Conservation (phyloP, 2,888 invertebrate genomes). For the Ormyrus labotus region DNA sequence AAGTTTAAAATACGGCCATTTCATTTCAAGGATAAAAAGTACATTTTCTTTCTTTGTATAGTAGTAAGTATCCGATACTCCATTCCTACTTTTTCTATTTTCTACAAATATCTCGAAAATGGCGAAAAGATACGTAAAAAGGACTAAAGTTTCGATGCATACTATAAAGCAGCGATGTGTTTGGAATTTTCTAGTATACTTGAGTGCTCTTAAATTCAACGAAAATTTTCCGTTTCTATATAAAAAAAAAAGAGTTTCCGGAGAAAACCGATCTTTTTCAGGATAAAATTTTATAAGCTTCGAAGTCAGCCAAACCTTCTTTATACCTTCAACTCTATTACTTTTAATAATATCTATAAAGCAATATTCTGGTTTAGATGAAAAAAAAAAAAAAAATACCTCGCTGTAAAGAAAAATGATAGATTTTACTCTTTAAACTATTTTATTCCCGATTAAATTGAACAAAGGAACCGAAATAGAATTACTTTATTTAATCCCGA, state of each 20-base stretch:
- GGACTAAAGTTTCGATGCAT: constrained; percentile 38
- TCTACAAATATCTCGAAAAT: constrained; percentile 41
- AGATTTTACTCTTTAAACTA: too few relatives aligned
- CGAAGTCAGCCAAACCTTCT: constrained; percentile 11
- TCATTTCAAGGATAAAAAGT: background rate
- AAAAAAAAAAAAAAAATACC: too few relatives aligned
- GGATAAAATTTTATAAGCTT: constrained; percentile 8
- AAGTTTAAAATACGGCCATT: too few relatives aligned
- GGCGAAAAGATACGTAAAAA: constrained; percentile 33
- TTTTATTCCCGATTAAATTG: too few relatives aligned
- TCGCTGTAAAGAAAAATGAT: too few relatives aligned
- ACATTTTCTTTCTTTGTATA: background rate
- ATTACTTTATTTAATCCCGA: too few relatives aligned
- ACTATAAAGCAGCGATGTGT: constrained; percentile 14
- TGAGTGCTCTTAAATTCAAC: constrained; percentile 48
- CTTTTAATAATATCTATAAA: too few relatives aligned
- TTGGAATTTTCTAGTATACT: constrained; percentile 47
- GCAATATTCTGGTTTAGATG: too few relatives aligned
- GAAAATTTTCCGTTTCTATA: constrained; percentile 50
- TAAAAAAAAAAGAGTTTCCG: constrained; percentile 9
- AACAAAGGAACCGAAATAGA: too few relatives aligned
- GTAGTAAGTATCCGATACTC: background rate
- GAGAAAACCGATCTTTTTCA: background rate
- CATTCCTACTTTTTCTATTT: constrained; percentile 37
- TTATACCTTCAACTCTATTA: background rate